Evolutionary conservation across 2,888 invertebrate species (phyloP).

Genomic region (Pachymerium ferrugineum): DNA sequence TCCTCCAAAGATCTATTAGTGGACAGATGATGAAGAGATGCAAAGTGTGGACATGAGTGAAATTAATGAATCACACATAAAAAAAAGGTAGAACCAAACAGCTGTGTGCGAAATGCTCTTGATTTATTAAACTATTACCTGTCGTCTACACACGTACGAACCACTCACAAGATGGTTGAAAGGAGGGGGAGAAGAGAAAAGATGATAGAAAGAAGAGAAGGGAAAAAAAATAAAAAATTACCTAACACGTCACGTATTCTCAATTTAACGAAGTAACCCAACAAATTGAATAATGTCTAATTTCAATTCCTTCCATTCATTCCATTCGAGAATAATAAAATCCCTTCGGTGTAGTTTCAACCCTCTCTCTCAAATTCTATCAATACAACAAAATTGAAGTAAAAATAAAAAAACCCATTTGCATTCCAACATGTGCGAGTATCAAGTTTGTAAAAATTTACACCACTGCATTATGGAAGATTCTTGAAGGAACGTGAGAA

Average conservation of each 20-base stretch:
- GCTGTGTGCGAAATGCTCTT: background rate
- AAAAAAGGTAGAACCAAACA: constrained; percentile 10
- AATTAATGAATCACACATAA: constrained; percentile 14
- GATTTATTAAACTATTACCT: constrained; percentile 27
- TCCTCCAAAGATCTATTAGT: too few species aligned
- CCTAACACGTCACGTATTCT: constrained; percentile 8
- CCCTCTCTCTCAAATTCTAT: constrained; percentile 1
- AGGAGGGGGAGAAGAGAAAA: too few species aligned
- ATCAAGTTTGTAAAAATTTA: constrained; percentile 25
- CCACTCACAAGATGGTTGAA: too few species aligned
- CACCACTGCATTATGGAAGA: constrained; percentile 11
- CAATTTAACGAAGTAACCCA: background rate
- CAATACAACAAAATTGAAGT: background rate
- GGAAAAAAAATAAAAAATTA: background rate
- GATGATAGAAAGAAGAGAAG: background rate
- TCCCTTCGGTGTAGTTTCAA: constrained; percentile 1
- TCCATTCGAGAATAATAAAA: background rate
- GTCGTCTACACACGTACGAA: background rate
- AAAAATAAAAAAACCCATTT: constrained; percentile 2
- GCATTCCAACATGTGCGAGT: background rate
- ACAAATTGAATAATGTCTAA: constrained; percentile 24
- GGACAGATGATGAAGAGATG: background rate
- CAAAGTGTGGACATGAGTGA: background rate
- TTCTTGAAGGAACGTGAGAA: background rate
- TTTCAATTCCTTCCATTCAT: constrained; percentile 18